Conservation (phyloP, 2,113 vertebrate species). For the Reinhardtius hippoglossoides region DNA sequence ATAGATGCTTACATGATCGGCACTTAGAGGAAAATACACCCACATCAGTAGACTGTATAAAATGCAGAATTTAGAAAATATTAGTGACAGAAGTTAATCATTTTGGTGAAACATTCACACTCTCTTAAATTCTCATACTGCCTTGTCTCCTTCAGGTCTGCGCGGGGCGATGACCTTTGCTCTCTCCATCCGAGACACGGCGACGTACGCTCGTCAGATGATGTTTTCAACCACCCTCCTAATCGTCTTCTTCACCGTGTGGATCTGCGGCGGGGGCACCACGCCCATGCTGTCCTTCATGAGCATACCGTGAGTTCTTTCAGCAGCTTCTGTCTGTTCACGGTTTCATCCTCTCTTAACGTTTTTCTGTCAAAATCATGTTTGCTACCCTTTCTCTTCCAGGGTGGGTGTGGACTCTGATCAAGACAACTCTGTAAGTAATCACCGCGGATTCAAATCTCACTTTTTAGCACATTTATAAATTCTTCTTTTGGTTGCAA, state of each 20-base stretch:
- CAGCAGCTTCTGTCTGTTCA: background rate
- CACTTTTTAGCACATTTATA: background rate
- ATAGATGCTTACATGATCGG: too few species aligned
- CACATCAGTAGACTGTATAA: too few species aligned
- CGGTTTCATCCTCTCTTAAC: background rate
- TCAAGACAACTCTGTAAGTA: conserved; percentile 89
- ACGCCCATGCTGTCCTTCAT: conserved; percentile 94
- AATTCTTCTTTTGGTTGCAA: background rate
- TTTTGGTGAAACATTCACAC: too few species aligned
- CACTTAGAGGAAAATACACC: too few species aligned
- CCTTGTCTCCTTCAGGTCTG: conserved; percentile 82
- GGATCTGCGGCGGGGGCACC: conserved; percentile 96
- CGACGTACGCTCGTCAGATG: conserved; percentile 94
- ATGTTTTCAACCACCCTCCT: conserved; percentile 97
- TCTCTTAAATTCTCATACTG: background rate
- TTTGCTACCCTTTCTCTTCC: conserved; percentile 3
- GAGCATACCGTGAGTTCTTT: conserved; percentile 86
- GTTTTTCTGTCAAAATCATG: background rate
- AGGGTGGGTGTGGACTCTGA: conserved; percentile 97
- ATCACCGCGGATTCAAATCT: background rate
- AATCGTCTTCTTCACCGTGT: conserved; percentile 97
- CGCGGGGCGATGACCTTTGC: conserved; percentile 98
- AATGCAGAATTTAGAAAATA: too few species aligned
- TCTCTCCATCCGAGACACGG: conserved; percentile 94
- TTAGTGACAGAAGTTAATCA: too few species aligned